Evolutionary conservation across 2,797 vertebrate species (phyloP), one percentile per base, ranked within the genome.

Genomic region (Nyctalus aviator): DNA sequence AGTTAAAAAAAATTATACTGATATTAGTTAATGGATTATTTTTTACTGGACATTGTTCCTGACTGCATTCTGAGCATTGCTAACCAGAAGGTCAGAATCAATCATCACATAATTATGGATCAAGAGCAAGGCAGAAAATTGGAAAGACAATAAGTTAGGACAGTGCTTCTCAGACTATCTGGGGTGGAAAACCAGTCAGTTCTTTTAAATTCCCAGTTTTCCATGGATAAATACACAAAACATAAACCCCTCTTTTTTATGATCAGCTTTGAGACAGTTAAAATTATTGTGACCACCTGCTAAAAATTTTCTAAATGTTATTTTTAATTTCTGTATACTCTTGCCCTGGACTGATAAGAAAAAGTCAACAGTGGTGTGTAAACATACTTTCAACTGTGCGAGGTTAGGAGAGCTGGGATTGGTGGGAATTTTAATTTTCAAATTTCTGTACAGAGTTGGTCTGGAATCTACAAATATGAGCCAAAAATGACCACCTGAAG

Each of bases 231-330:
- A 72, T 91, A 50, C 2, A 82, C 12, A 69, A 89, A 87, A 68
- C 41, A 64, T 27, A 86, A 59, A 30, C 7, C n/a, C 11, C 35
- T 73, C 11, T 46, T 79, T 66, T 76, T 57, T 62, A n/a, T 81
- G n/a, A 48, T 6, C 30, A 68, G 18, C 6, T 62, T 85, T 12
- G 48, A 88, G 5, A 25, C 2, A 48, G 78, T 78, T 88, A 81
- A 92, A 95, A 89, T 82, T 71, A 75, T 55, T 94, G 11, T 87
- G 77, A 92, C 15, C 55, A 81, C 46, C 20, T 69, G 5, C 18
- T 69, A 50, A 59, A 92, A 81, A 20, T 68, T 8, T 62, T 69
- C 73, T 75, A 76, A 94, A 46, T 64, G 27, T 14, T 62, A 7
- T 84, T 94, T 64, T 90, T 23, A 77, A 62, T 78, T 35, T 76